Evolutionary conservation across 2,113 vertebrate genomes (phyloP), one percentile per base, ranked within the genome.

Genomic region (Erythrolamprus reginae): DNA sequence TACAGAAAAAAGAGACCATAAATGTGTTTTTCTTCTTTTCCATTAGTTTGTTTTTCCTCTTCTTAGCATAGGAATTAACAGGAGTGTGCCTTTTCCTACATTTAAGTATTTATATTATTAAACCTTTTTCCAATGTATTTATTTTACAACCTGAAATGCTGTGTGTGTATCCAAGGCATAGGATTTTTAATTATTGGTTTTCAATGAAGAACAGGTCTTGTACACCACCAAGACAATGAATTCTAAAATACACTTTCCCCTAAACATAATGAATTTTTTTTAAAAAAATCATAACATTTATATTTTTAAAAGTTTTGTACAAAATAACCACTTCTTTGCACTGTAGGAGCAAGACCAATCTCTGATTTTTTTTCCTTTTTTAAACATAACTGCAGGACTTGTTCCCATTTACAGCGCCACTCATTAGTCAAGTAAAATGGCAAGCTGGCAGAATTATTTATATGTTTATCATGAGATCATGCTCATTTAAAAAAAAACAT

Each of bases 71-170:
- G 99, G 98, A 99, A 99, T 98, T 96, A 98, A 99, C 98, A 99
- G 98, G 98, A 98, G 97, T 99, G 99, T 99, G 99, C 98, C 99
- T 99, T 98, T 99, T 99, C 98, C 98, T 99, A 99, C 99, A 98
- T 98, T 99, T 99, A 99, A 99, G 98, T 98, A 99, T 98, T 98
- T 99, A 99, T 98, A 98, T 98, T 99, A 98, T 99, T 98, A 98
- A 98, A 98, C 98, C 98, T 99, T 99, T 98, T 98, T 98, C 98
- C 98, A 97, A 99, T 98, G 98, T 98, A 98, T 98, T 98, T 97
- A 98, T 96, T 98, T 98, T 98, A 99, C 98, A 98, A 99, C 99
- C 99, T 99, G 98, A 99, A 99, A 98, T 99, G 98, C 97, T 98
- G 97, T 98, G 97, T 98, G 97, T 98, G 98, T 98, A 98, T 97